Percentiles rank a stretch among this genome's conserved stretches.
Conservation (phyloP, 2,113 vertebrate genomes). For the Tachycineta bicolor region DNA sequence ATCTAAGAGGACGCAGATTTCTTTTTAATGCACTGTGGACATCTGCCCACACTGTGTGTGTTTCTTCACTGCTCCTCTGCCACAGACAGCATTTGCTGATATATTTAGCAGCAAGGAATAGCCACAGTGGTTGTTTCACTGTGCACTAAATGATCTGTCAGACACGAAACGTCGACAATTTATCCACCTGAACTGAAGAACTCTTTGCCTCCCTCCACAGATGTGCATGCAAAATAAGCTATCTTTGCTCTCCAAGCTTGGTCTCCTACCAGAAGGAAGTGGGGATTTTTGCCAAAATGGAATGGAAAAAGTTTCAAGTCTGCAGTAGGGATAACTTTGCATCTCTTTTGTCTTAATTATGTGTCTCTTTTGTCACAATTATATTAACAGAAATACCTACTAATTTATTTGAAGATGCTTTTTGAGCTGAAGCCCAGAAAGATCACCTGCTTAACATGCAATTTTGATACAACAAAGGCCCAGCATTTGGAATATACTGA, state of each 20-base stretch:
- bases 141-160: conserved; percentile 50
- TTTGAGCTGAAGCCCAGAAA: conserved; percentile 30
- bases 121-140: conserved; percentile 25
- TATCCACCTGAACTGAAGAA: conserved; percentile 8
- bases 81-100: not conserved
- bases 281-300: conserved; percentile 5
- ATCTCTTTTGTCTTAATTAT: not conserved
- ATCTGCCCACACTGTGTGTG: not conserved
- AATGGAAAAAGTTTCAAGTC: conserved; percentile 17
- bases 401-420: not conserved
- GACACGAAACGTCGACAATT: conserved; percentile 34
- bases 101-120: not conserved
- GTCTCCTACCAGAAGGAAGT: not conserved
- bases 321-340: not conserved
- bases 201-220: not conserved
- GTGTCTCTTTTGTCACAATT: not conserved
- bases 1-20: not conserved
- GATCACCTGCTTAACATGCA: not conserved
- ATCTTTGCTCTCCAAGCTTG: not conserved
- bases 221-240: not conserved
- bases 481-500: not conserved
- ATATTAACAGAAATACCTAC: not conserved
- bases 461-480: not conserved
- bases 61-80: not conserved
- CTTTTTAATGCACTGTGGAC: not conserved